Evolutionary conservation across 2,113 vertebrate species (phyloP).

Genomic region (Laticauda colubrina): DNA sequence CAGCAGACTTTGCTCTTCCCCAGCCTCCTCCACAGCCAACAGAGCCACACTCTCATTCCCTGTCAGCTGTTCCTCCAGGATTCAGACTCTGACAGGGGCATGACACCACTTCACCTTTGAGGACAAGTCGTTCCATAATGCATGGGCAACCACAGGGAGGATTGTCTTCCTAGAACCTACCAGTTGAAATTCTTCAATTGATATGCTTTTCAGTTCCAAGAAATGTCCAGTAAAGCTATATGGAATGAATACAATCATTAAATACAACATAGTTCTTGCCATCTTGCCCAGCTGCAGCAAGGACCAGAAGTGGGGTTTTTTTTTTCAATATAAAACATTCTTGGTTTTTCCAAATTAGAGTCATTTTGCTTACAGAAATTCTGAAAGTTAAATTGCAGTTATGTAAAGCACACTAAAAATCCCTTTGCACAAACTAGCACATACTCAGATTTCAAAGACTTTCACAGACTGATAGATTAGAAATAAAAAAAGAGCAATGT

Average conservation of each 20-base stretch:
- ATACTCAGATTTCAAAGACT: not conserved
- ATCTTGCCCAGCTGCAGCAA: not conserved
- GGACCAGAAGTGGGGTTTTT: not conserved
- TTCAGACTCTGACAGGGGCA: too few species aligned
- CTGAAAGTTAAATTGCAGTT: not conserved
- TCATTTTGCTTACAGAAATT: not conserved
- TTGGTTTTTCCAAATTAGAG: not conserved
- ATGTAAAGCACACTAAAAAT: not conserved
- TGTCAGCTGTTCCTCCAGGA: too few species aligned
- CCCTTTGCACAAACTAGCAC: not conserved
- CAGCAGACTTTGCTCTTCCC: too few species aligned
- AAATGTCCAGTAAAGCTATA: not conserved
- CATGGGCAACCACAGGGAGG: not conserved
- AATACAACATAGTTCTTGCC: not conserved
- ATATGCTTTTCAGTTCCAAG: not conserved
- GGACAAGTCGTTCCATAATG: not conserved
- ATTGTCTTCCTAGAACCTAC: not conserved
- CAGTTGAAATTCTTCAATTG: not conserved
- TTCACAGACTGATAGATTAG: not conserved
- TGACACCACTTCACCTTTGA: not conserved
- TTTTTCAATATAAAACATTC: not conserved
- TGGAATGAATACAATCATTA: not conserved
- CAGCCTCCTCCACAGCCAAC: too few species aligned
- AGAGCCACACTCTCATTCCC: too few species aligned
- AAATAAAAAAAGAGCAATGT: not conserved